phyloP scores from a whole-genome alignment of 2,113 vertebrate genomes.

The Otocyon megalotis region DNA sequence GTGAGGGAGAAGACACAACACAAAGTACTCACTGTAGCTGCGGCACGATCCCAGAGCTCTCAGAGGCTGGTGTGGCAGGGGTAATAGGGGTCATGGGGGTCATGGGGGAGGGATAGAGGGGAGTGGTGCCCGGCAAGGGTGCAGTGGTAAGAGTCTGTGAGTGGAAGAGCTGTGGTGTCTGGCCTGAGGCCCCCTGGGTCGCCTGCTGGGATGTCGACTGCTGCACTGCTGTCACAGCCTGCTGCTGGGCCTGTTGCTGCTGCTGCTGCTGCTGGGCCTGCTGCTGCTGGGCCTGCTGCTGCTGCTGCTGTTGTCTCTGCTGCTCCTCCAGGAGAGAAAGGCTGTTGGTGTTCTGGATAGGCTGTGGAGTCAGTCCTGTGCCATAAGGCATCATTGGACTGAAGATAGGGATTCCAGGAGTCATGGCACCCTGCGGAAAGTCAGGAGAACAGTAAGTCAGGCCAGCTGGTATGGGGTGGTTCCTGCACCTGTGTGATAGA shows the following conservation, averaged over 20 bases:
- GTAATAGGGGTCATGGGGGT: constrained; percentile 99
- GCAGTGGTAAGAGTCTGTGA: constrained; percentile 96
- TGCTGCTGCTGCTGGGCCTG: constrained; percentile 92
- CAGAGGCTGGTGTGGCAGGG: constrained; percentile 95
- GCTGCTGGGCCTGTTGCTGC: constrained; percentile 85
- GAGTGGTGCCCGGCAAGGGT: constrained; percentile 95
- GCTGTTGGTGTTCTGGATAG: constrained; percentile 96
- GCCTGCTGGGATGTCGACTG: constrained; percentile 88
- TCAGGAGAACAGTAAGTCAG: not conserved
- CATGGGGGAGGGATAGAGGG: constrained; percentile 94
- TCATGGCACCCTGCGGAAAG: constrained; percentile 93
- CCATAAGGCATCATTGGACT: constrained; percentile 99
- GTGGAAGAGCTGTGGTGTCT: constrained; percentile 97
- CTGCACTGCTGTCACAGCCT: constrained; percentile 79
- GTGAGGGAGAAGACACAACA: not conserved
- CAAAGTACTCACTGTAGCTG: constrained; percentile 94
- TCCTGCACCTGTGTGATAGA: not conserved
- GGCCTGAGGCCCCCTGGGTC: constrained; percentile 91
- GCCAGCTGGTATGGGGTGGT: not conserved
- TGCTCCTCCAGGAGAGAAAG: constrained; percentile 96
- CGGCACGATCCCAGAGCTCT: constrained; percentile 98
- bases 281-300: constrained; percentile 90
- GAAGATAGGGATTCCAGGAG: constrained; percentile 95
- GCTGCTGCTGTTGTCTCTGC: constrained; percentile 94
- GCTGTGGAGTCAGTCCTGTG: constrained; percentile 97